Conservation (phyloP, 1,140 invertebrate species). For the Plectrocnemia conspersa region DNA sequence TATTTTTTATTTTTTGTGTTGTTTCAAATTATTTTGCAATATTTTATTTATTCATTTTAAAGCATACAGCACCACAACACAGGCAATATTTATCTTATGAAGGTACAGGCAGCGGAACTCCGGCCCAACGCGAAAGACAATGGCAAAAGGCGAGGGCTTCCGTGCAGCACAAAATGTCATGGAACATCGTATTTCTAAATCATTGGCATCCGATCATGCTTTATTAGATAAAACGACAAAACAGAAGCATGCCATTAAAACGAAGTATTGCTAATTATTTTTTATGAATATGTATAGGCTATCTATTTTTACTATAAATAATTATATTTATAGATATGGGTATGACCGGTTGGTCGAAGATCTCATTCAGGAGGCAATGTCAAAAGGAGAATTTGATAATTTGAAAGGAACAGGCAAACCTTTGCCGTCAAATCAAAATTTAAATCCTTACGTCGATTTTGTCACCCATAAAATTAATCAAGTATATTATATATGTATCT, state of each 20-base stretch:
- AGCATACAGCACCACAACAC: slow-evolving; percentile 85
- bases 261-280: no score
- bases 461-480: slow-evolving; percentile 86
- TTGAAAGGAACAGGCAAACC: slow-evolving; percentile 77
- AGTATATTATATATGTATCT: slow-evolving; percentile 43
- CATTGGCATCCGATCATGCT: slow-evolving; percentile 60
- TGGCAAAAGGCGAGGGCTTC: slow-evolving; percentile 64
- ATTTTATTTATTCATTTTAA: slow-evolving; percentile 35
- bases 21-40: slow-evolving; percentile 8
- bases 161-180: slow-evolving; percentile 71
- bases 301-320: neutral
- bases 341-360: slow-evolving; percentile 86
- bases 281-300: neutral
- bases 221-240: slow-evolving; percentile 60
- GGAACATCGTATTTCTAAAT: slow-evolving; percentile 67
- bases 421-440: slow-evolving; percentile 57
- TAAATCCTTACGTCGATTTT: slow-evolving; percentile 83
- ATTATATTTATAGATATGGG: slow-evolving; percentile 56
- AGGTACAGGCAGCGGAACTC: slow-evolving; percentile 71
- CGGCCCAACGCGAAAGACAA: slow-evolving; percentile 70
- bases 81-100: slow-evolving; percentile 79
- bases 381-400: slow-evolving; percentile 82
- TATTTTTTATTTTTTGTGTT: neutral
- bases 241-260: slow-evolving; percentile 69
- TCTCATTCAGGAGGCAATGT: slow-evolving; percentile 85